Conservation (phyloP, 1,140 invertebrate genomes). For the Heterodera carotae region DNA sequence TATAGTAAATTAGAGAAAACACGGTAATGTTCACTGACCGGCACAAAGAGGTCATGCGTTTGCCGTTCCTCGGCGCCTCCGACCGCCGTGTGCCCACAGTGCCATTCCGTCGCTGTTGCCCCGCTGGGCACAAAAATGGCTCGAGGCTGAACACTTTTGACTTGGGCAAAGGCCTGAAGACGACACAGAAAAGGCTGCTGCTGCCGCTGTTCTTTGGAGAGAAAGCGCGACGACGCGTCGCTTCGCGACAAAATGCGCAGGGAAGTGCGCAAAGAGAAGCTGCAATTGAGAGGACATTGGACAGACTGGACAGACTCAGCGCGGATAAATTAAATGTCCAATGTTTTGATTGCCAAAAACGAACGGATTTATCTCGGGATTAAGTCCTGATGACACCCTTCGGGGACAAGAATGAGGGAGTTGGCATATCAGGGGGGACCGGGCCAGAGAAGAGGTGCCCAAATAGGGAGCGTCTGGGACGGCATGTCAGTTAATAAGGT, state of each 20-base stretch:
- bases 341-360: too few relatives aligned
- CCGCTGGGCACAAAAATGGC: slow-evolving; percentile 35
- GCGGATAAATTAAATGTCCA: too few relatives aligned
- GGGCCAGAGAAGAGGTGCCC: too few relatives aligned
- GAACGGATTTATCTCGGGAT: too few relatives aligned
- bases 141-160: slow-evolving; percentile 40
- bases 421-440: too few relatives aligned
- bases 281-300: slow-evolving; percentile 14
- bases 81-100: slow-evolving; percentile 37
- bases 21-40: slow-evolving; percentile 31
- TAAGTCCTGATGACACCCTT: too few relatives aligned
- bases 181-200: slow-evolving; percentile 47
- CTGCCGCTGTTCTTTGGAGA: slow-evolving; percentile 7
- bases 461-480: too few relatives aligned
- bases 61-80: slow-evolving; percentile 14
- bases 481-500: too few relatives aligned
- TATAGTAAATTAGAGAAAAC: too few relatives aligned
- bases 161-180: slow-evolving; percentile 44
- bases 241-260: slow-evolving; percentile 45
- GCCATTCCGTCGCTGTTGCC: slow-evolving; percentile 38
- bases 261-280: slow-evolving; percentile 44
- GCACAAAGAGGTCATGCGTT: slow-evolving; percentile 37
- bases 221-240: slow-evolving; percentile 37
- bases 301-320: too few relatives aligned
- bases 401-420: too few relatives aligned